Conservation (phyloP, 2,888 invertebrate species). For the Acanthacorydalis orientalis region DNA sequence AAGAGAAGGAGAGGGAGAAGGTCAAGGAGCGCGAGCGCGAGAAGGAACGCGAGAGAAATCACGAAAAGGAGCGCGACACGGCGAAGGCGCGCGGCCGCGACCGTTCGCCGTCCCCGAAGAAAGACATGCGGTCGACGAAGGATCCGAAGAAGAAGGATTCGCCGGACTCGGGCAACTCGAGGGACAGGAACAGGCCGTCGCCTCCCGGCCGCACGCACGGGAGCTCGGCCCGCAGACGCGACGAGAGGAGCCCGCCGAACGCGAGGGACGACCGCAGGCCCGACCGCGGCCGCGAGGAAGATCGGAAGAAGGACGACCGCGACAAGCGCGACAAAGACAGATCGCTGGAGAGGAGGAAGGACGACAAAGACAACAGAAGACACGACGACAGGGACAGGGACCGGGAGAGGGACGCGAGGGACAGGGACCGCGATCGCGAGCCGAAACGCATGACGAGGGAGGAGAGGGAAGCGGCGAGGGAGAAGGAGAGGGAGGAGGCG, state of each 20-base stretch:
- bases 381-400: slow-evolving; percentile 42
- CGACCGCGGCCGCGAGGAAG: slow-evolving; percentile 13
- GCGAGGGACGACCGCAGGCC: slow-evolving; percentile 27
- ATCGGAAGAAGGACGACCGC: slow-evolving; percentile 28
- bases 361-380: slow-evolving; percentile 26
- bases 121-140: slow-evolving; percentile 16
- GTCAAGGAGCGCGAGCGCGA: slow-evolving; percentile 18
- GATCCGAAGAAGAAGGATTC: slow-evolving; percentile 24
- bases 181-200: slow-evolving; percentile 18
- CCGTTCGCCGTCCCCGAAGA: slow-evolving; percentile 23
- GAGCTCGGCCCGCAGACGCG: slow-evolving; percentile 9
- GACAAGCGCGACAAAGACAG: slow-evolving; percentile 31
- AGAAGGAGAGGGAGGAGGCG: slow-evolving; percentile 46
- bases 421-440: slow-evolving; percentile 38
- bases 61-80: slow-evolving; percentile 21
- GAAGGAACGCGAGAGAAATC: slow-evolving; percentile 17
- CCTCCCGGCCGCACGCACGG: slow-evolving; percentile 20
- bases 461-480: slow-evolving; percentile 37
- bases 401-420: slow-evolving; percentile 33
- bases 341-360: slow-evolving; percentile 24
- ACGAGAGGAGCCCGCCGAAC: slow-evolving; percentile 8
- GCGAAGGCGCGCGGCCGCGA: slow-evolving; percentile 18
- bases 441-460: slow-evolving; percentile 31
- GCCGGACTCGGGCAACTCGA: slow-evolving; percentile 24
- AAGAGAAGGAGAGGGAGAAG: slow-evolving; percentile 30